These are phyloP conservation scores for Phasia obesa DNA, from an alignment of 2,888 invertebrate genomes.

Conservation along the genomic window DNA sequence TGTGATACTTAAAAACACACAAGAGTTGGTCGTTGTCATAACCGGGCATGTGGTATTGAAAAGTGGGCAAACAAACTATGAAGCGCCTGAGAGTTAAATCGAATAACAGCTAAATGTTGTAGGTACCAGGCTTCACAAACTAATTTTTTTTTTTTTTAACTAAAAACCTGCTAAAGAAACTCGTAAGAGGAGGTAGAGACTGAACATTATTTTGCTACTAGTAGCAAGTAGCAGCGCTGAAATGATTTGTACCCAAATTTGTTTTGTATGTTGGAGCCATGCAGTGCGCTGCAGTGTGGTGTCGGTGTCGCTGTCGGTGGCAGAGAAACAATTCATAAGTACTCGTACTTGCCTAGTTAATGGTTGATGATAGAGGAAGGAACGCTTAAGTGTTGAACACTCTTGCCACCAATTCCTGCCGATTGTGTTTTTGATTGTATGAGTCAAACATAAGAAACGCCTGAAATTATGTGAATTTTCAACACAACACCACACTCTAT, in stretches of 20 bases:
- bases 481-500: conserved; percentile 27
- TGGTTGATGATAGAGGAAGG: conserved; percentile 74
- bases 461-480: conserved; percentile 69
- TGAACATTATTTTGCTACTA: background rate
- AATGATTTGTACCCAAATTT: conserved; percentile 36
- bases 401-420: conserved; percentile 73
- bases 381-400: conserved; percentile 75
- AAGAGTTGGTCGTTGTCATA: conserved; percentile 49
- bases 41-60: conserved; percentile 46
- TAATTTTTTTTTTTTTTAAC: conserved; percentile 7
- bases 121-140: conserved; percentile 42
- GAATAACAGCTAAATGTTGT: conserved; percentile 52
- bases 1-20: conserved; percentile 25
- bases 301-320: conserved; percentile 14
- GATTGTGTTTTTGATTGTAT: conserved; percentile 69
- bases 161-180: conserved; percentile 1
- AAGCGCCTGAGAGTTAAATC: conserved; percentile 13
- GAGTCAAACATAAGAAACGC: conserved; percentile 72
- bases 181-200: background rate
- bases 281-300: conserved; percentile 20
- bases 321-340: conserved; percentile 65
- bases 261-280: background rate
- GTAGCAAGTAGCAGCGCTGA: conserved; percentile 17
- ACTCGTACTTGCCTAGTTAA: conserved; percentile 68
- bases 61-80: conserved; percentile 51